Base-by-base conservation (phyloP, 2,113 vertebrate species). In the Coreoperca whiteheadi region DNA sequence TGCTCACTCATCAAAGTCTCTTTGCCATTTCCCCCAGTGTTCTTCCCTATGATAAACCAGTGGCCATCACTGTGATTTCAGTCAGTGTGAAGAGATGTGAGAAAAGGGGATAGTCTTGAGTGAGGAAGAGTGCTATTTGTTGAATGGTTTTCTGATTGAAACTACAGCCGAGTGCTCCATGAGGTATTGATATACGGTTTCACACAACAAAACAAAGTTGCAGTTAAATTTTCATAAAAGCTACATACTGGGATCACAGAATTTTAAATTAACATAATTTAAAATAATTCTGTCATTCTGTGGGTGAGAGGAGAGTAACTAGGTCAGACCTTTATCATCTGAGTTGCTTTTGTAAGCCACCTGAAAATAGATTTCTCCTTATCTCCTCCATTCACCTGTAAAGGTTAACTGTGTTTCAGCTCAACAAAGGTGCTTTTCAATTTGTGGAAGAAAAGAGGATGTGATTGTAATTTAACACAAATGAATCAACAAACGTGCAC, bases 91-190 rank as follows among this genome's bases (percentile, higher is more conserved):
- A 54, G 34, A 80, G 32, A 77, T 14, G 25, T 37, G 50, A 51
- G 37, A 14, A 11, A 53, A 15, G 23, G 21, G 18, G 16, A 21
- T 48, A 34, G 68, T 60, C 6, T 79, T 48, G 25, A 21, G 25
- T 56, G 60, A 51, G 10, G 23, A 60, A 30, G 18, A 25, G 4
- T 68, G 66, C 28, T n/a, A 15, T 43, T 37, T 43, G 28, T 4
- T 37, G 32, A 79, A 23, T 8, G n/a, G 16, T 37, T 72, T 72
- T 63, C 66, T 67, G 41, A 79, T 32, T 65, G 51, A 66, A 75
- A 48, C 10, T 39, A 59, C 30, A 21, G 20, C 50, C 53, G 7
- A 63, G 59, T 41, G 76, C 65, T 43, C 16, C 3, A 4, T 23
- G 20, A 30, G 28, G 28, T n/a, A n/a, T 3, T 32, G 41, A 25